Evolutionary conservation across 2,797 vertebrate genomes (phyloP).

Genomic region (Antennarius maculatus): DNA sequence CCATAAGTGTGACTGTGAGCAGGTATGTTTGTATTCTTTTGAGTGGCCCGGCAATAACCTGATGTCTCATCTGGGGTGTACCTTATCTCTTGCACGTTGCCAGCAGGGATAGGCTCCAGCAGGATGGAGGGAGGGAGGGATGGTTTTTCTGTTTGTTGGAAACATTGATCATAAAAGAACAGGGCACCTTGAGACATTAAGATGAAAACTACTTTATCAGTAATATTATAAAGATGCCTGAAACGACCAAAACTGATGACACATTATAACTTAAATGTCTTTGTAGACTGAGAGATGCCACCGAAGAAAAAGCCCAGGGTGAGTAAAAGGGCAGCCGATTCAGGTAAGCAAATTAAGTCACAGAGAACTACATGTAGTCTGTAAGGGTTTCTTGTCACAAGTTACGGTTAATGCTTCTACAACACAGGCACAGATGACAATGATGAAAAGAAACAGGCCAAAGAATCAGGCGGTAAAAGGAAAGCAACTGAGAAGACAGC

Average conservation of each 20-base stretch:
- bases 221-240: too few relatives aligned
- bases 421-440: conserved; percentile 41
- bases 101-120: too few relatives aligned
- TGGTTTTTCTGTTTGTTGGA: neutral
- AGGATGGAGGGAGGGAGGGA: too few relatives aligned
- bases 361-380: neutral
- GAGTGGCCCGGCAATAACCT: too few relatives aligned
- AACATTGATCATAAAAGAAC: neutral
- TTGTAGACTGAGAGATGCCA: conserved; percentile 70
- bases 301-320: conserved; percentile 73
- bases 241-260: neutral
- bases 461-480: conserved; percentile 41
- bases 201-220: too few relatives aligned
- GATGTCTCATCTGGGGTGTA: too few relatives aligned
- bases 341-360: conserved; percentile 33
- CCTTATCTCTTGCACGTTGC: too few relatives aligned
- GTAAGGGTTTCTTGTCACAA: neutral
- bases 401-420: neutral
- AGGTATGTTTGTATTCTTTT: too few relatives aligned
- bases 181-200: too few relatives aligned
- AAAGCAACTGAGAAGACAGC: conserved; percentile 54
- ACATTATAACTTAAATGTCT: conserved; percentile 1
- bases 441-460: neutral
- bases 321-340: conserved; percentile 32
- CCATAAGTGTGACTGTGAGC: too few relatives aligned